Base-by-base conservation (phyloP, 2,797 vertebrate species). In the Cuculus canorus region DNA sequence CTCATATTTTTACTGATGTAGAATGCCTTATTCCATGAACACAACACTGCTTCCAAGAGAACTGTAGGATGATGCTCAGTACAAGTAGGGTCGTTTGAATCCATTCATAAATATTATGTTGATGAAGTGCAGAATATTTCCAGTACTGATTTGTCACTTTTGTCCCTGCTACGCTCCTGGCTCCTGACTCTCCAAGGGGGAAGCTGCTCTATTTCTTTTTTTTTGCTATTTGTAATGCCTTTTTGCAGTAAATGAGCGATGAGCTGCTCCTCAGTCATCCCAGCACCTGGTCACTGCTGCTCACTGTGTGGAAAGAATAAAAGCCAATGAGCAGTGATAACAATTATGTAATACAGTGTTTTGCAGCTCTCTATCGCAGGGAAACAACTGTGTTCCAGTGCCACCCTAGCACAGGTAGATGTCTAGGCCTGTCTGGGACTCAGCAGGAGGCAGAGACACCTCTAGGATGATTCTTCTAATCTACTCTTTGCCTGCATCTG, bases 281-380 rank as follows among this genome's bases (percentile, higher is more conserved):
- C 27, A 48, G 63, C 81, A n/a, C 56, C 48, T 2, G 3, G 50
- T 85, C 16, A 0, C 73, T 79, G 83, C 90, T 90, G 72, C 80
- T 86, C 45, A 33, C 1, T 7, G 28, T 6, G 39, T 56, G 90
- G 19, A 35, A 84, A 90, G 80, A 94, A 93, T 82, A 96, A 86
- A 95, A 95, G 82, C 92, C 92, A 84, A 66, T 94, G 90, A 96
- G 81, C 48, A 53, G 81, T 77, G 88, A 73, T 93, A 95, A 84
- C 92, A 96, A 37, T 81, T 94, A 92, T 84, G 81, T 88, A 96
- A 95, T 95, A 90, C 94, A 94, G 81, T 25, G 68, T 75, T 93
- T 75, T 8, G 7, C 68, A 79, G 68, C 52, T 53, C 93, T 87
- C 86, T 93, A 73, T 95, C 92, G 76, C 37, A 1, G 41, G 86